Evolutionary conservation across 2,113 vertebrate species (phyloP).

Genomic region (Psittacula cyanocephala): DNA sequence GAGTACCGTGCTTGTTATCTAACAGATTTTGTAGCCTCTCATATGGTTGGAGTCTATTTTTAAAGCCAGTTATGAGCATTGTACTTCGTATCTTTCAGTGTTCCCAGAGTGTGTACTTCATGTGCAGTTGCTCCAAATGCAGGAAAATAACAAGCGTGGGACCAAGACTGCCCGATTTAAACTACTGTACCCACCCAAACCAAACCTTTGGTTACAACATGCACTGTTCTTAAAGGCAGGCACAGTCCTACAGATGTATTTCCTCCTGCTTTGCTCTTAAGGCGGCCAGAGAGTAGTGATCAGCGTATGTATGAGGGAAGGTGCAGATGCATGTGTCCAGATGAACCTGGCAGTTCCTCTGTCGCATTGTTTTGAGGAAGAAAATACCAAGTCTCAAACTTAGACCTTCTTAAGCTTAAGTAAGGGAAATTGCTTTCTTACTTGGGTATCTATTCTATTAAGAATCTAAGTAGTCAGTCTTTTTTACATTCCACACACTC

Average conservation of each 20-base stretch:
- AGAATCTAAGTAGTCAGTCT: slow-evolving; percentile 36
- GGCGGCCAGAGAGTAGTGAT: neutral
- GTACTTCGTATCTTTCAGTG: neutral
- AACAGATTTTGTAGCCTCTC: neutral
- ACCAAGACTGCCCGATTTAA: neutral
- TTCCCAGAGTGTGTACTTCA: neutral
- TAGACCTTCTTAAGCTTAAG: neutral
- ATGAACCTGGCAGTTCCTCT: slow-evolving; percentile 12
- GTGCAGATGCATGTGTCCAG: neutral
- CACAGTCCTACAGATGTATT: neutral
- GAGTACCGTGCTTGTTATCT: neutral
- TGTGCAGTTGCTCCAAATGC: neutral
- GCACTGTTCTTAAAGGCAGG: neutral
- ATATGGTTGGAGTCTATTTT: neutral
- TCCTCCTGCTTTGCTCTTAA: neutral
- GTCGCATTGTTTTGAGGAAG: neutral
- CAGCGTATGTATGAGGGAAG: neutral
- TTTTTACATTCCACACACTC: neutral
- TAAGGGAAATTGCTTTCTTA: slow-evolving; percentile 47
- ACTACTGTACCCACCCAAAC: neutral
- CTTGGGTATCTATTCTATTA: slow-evolving; percentile 39
- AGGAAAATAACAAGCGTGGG: neutral
- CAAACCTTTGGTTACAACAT: neutral
- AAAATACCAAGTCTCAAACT: neutral
- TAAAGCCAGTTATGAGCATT: neutral